Conservation (phyloP, 2,797 vertebrate species). For the Lithobates sylvaticus region DNA sequence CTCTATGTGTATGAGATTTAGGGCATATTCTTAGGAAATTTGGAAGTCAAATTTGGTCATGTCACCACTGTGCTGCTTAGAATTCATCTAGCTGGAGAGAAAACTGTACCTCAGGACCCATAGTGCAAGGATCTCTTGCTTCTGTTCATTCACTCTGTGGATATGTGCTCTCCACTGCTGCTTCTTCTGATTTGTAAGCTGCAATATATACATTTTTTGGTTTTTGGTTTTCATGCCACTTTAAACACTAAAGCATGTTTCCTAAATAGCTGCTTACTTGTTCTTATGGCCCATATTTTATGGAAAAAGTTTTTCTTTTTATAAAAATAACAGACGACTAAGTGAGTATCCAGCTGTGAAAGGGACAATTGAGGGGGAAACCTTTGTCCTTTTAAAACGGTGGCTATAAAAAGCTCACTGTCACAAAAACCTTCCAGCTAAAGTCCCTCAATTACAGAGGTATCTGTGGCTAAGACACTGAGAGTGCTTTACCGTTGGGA, state of each 20-base stretch:
- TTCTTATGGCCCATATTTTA: conserved; percentile 28
- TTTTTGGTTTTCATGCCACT: too few relatives aligned
- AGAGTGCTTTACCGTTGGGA: conserved; percentile 34
- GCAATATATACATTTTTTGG: too few relatives aligned
- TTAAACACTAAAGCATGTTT: background rate
- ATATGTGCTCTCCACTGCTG: too few relatives aligned
- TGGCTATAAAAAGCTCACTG: conserved; percentile 53
- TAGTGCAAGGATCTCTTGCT: too few relatives aligned
- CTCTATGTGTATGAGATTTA: too few relatives aligned
- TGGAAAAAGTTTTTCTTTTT: conserved; percentile 7
- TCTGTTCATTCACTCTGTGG: too few relatives aligned
- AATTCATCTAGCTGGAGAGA: too few relatives aligned
- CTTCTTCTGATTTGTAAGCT: background rate
- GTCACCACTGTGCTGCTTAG: too few relatives aligned
- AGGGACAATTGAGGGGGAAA: conserved; percentile 42
- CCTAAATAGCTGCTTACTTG: conserved; percentile 18
- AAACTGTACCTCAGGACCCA: too few relatives aligned
- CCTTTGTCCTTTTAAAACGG: conserved; percentile 31
- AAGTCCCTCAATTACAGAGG: conserved; percentile 32
- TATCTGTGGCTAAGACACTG: conserved; percentile 38
- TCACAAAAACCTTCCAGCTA: conserved; percentile 55
- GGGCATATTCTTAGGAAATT: too few relatives aligned
- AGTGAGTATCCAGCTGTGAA: background rate
- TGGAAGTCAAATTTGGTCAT: too few relatives aligned
- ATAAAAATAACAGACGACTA: conserved; percentile 17